Percentiles rank a stretch among this genome's conserved stretches.
Evolutionary conservation across 2,113 vertebrate genomes (phyloP).

Genomic region (Python bivittatus): DNA sequence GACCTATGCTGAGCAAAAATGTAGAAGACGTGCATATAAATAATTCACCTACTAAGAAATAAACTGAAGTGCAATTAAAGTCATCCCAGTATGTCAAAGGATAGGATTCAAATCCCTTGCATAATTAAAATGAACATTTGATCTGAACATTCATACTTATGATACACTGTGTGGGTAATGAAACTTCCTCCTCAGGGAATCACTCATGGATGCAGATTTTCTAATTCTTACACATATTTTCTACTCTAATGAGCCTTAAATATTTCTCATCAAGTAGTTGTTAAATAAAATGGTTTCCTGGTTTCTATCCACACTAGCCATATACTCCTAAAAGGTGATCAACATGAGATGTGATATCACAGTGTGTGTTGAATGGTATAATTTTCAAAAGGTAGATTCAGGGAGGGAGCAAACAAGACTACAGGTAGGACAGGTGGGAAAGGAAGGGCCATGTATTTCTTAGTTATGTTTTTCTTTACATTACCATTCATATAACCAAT

Average conservation of each 20-base stretch:
- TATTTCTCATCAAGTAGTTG: not conserved
- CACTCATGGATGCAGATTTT: conserved; percentile 6
- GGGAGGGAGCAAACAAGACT: not conserved
- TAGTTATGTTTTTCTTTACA: not conserved
- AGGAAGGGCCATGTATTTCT: not conserved
- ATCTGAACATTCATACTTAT: not conserved
- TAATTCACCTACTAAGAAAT: not conserved
- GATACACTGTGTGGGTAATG: not conserved
- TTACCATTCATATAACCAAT: not conserved
- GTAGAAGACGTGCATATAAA: not conserved
- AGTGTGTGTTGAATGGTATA: not conserved
- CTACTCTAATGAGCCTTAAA: not conserved
- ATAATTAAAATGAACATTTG: conserved; percentile 34
- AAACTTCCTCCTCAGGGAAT: not conserved
- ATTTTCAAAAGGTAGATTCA: not conserved
- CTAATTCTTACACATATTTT: conserved; percentile 19
- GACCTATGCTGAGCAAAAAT: not conserved
- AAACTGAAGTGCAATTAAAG: not conserved
- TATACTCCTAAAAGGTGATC: not conserved
- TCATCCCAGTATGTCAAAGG: not conserved
- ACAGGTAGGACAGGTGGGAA: not conserved
- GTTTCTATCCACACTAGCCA: not conserved
- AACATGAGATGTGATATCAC: not conserved
- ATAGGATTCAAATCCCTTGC: not conserved
- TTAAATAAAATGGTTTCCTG: not conserved